phyloP scores from a whole-genome alignment of 1,140 invertebrate species.

The Bombus fervidus region DNA sequence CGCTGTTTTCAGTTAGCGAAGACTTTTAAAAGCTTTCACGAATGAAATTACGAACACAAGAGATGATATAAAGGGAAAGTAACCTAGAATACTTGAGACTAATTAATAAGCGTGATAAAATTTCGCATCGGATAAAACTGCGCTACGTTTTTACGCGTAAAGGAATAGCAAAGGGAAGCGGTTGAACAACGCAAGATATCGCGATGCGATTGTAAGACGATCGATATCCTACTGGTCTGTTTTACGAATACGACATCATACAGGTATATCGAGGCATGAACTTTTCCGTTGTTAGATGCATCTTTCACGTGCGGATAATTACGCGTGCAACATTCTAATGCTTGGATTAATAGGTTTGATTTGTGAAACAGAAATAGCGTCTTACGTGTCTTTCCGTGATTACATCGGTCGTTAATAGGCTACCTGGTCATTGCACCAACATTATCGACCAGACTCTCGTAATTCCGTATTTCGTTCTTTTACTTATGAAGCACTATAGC shows the following conservation, averaged over 20 bases:
- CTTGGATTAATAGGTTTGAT: background rate
- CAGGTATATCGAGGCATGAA: background rate
- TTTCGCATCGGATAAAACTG: background rate
- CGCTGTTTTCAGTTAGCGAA: background rate
- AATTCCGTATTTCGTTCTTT: conserved; percentile 33
- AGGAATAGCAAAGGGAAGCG: background rate
- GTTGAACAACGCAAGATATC: conserved; percentile 51
- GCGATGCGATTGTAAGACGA: conserved; percentile 62
- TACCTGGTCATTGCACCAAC: conserved; percentile 45
- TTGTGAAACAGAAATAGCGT: background rate
- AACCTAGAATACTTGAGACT: background rate
- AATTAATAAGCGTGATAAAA: conserved; percentile 22
- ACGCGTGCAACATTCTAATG: background rate
- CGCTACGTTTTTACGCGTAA: background rate
- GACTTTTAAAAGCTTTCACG: conserved; percentile 21
- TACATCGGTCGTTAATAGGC: conserved; percentile 1
- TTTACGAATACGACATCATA: conserved; percentile 18
- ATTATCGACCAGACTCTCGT: conserved; percentile 36
- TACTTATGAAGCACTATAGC: background rate
- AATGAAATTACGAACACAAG: conserved; percentile 41
- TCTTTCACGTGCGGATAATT: background rate
- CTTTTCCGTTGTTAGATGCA: background rate
- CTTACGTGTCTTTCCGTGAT: background rate
- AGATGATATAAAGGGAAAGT: conserved; percentile 39
- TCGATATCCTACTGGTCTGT: conserved; percentile 51